Evolutionary conservation across 2,888 invertebrate genomes (phyloP), one percentile per base, ranked within the genome.

Genomic region (Cataglyphis livida): DNA sequence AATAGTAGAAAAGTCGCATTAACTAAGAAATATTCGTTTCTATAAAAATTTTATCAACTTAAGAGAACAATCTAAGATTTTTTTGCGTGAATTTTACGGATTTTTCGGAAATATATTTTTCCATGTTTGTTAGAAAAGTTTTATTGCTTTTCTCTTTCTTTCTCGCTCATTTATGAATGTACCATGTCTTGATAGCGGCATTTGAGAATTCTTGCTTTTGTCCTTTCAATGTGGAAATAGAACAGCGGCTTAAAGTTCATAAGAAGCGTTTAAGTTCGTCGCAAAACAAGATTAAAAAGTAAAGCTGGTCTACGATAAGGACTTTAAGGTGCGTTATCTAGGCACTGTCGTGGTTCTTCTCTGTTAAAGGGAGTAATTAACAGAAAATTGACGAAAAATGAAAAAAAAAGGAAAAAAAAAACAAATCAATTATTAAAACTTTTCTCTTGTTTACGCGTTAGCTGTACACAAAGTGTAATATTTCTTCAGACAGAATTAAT

Each of bases 341-440:
- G 15, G 12, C 32, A n/a, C 48, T 51, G 44, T 74, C 61, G 21
- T 32, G n/a, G 61, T 64, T 62, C 48, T 51, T 74, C 15, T 32
- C 44, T 18, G 59, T 73, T 75, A 35, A 75, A 62, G 35, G 10
- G 18, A 62, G 18, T 75, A 51, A 75, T 75, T 75, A 74, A 75
- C 35, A 48, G 74, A 62, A 61, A 75, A 62, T 74, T 62, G 32
- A 62, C 38, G 48, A 48, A 74, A 28, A 41, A 1, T 9, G 18
- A 28, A 3, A 4, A 0, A 74, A 28, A 73, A 25, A n/a, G 44
- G 15, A 1, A 25, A 25, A 25, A 25, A 35, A 35, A 35, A 25
- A 25, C 25, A 65, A 25, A 44, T 44, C 25, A 6, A n/a, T 18
- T 38, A 15, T 61, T 61, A 61, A 74, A 74, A 15, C 32, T 73